These are phyloP conservation scores for Lophura nycthemera DNA, from an alignment of 2,113 vertebrate genomes.

Conservation along the genomic window DNA sequence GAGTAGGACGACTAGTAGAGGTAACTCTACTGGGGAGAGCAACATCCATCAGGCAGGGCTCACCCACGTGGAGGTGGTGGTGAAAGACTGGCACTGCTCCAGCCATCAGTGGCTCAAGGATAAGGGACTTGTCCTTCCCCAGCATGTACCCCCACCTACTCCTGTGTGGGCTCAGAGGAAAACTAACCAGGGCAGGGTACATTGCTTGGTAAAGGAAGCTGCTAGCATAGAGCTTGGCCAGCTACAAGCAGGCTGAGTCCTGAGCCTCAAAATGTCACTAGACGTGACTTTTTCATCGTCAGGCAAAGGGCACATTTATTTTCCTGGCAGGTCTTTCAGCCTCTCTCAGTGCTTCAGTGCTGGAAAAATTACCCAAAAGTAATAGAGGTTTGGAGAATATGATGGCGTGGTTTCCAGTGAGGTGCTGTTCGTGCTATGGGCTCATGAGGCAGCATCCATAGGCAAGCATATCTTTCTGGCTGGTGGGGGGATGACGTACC, in stretches of 20 bases:
- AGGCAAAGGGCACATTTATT: background rate
- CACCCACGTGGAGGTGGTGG: rapidly evolving
- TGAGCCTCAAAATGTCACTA: background rate
- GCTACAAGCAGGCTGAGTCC: background rate
- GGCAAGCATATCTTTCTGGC: background rate
- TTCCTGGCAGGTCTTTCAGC: background rate
- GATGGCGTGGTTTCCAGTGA: background rate
- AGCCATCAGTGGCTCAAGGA: background rate
- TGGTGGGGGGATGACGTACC: rapidly evolving
- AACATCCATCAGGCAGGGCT: background rate
- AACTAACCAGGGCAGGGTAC: background rate
- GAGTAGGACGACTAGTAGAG: too few species aligned
- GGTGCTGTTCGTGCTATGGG: background rate
- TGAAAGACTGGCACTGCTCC: background rate
- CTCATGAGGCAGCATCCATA: background rate
- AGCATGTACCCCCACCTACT: rapidly evolving
- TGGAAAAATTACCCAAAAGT: background rate
- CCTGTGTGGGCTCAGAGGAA: background rate
- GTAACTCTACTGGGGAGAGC: background rate
- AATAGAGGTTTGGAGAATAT: background rate
- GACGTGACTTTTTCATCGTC: background rate
- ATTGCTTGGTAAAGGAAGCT: background rate
- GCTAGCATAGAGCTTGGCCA: background rate
- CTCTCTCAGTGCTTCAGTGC: background rate
- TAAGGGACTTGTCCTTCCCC: background rate